Evolutionary conservation across 2,797 vertebrate genomes (phyloP).

Genomic region (Pachyuromys duprasi): DNA sequence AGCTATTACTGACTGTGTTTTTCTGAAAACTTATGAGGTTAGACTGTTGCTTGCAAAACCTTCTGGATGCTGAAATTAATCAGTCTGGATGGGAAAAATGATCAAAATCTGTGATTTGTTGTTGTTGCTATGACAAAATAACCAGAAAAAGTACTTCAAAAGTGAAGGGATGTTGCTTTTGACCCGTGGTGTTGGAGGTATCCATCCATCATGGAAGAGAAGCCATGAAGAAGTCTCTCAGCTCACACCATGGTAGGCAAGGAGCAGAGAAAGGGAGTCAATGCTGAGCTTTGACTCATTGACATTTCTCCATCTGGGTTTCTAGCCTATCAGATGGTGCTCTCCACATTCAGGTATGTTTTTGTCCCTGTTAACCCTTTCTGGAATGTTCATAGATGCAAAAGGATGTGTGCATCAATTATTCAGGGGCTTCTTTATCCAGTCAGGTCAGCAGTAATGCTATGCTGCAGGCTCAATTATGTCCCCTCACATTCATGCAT

Average conservation of each 20-base stretch:
- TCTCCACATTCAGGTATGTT: no score
- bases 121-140: not conserved
- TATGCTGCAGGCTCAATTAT: not conserved
- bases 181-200: not conserved
- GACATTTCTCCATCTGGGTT: not conserved
- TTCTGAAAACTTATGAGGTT: not conserved
- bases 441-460: not conserved
- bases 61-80: not conserved
- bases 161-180: not conserved
- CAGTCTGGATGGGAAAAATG: not conserved
- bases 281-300: not conserved
- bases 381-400: not conserved
- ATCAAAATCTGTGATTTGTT: not conserved
- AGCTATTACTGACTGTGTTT: not conserved
- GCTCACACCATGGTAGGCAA: not conserved
- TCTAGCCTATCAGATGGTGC: not conserved
- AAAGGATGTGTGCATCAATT: not conserved
- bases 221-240: not conserved
- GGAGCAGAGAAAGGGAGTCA: not conserved
- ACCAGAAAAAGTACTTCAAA: not conserved
- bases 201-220: not conserved
- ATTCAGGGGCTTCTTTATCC: not conserved
- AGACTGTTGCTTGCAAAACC: not conserved
- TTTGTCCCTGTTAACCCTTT: not conserved
- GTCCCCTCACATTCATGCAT: not conserved